Conservation (phyloP, 2,113 vertebrate genomes). For the Campylomormyrus tamandua region DNA sequence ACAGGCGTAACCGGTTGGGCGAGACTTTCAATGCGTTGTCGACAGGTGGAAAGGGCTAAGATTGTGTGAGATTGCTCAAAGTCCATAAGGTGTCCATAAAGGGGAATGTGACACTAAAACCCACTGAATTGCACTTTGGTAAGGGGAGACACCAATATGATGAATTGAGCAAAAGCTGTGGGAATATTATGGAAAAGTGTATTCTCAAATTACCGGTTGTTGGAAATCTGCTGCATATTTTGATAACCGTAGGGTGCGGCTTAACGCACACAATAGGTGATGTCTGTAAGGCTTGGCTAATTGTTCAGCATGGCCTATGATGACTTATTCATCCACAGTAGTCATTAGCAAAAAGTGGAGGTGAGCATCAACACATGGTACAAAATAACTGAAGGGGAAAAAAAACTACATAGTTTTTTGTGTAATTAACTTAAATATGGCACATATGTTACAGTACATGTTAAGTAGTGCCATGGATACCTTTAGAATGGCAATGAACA, state of each 20-base stretch:
- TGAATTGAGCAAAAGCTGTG: constrained; percentile 22
- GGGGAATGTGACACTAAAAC: not conserved
- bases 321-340: not conserved
- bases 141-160: constrained; percentile 26
- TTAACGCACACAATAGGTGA: not conserved
- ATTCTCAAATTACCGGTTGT: constrained; percentile 14
- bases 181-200: not conserved
- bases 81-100: constrained; percentile 19
- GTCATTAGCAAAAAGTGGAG: not conserved
- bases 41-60: constrained; percentile 37
- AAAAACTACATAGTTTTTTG: not conserved
- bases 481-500: not conserved
- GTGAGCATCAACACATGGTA: not conserved
- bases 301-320: not conserved
- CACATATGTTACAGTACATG: not conserved
- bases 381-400: not conserved
- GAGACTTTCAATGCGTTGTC: constrained; percentile 27
- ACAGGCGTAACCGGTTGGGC: constrained; percentile 51
- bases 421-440: not conserved
- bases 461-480: not conserved
- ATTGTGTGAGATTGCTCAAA: constrained; percentile 33
- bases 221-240: constrained; percentile 8
- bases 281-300: not conserved
- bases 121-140: not conserved
- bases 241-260: not conserved